phyloP scores from a whole-genome alignment of 2,888 invertebrate genomes.

The Allacma fusca region DNA sequence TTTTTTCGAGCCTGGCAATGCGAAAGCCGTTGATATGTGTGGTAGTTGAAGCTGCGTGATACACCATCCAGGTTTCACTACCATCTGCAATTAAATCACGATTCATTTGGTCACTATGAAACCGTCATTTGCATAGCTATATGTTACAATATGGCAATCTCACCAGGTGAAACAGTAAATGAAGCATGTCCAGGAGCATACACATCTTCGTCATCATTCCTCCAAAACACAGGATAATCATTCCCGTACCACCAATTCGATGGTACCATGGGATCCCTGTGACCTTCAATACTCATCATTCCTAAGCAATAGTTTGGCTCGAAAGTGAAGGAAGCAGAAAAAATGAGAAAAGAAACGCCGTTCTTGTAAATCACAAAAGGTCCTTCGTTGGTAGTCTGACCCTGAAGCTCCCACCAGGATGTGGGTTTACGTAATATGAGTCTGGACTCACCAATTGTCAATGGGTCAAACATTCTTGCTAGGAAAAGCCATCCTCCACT shows the following conservation, averaged over 20 bases:
- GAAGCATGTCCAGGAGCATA: constrained; percentile 52
- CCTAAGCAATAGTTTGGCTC: constrained; percentile 49
- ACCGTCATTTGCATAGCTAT: not conserved
- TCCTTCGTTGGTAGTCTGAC: constrained; percentile 46
- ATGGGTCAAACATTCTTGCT: constrained; percentile 47
- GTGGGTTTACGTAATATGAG: constrained; percentile 44
- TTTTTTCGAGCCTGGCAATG: constrained; percentile 50
- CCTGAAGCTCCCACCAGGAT: constrained; percentile 49
- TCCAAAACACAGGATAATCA: constrained; percentile 48
- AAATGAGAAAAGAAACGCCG: constrained; percentile 46
- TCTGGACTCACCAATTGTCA: constrained; percentile 23
- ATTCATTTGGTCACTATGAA: not conserved
- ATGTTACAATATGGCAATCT: not conserved
- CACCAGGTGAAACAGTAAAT: constrained; percentile 52
- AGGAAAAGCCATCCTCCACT: constrained; percentile 39
- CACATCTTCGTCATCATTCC: constrained; percentile 53
- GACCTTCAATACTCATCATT: constrained; percentile 45
- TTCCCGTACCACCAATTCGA: constrained; percentile 50
- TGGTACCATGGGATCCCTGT: constrained; percentile 47
- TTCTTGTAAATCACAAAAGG: constrained; percentile 50
- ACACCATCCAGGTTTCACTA: constrained; percentile 55
- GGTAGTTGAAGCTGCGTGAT: constrained; percentile 44
- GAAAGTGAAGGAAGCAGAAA: constrained; percentile 48
- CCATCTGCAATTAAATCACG: constrained; percentile 39
- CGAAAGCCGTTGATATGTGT: constrained; percentile 40